phyloP scores from a whole-genome alignment of 1,140 invertebrate species.

The Trissolcus basalis region DNA sequence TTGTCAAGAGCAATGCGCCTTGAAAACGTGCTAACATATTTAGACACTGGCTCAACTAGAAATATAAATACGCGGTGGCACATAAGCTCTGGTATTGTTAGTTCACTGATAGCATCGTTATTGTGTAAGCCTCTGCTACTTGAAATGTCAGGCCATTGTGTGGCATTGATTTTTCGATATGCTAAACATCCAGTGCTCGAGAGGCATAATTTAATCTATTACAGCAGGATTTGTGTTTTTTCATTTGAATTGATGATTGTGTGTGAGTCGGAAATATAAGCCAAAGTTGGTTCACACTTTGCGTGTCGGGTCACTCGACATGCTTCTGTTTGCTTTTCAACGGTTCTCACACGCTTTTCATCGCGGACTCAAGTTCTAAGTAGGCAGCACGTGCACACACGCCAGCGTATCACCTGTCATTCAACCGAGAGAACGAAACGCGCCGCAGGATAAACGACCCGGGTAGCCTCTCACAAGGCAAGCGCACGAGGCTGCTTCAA shows the following conservation, averaged over 20 bases:
- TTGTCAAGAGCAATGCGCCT: slow-evolving; percentile 23
- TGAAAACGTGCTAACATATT: slow-evolving; percentile 45
- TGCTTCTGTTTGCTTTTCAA: slow-evolving; percentile 56
- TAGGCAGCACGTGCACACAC: slow-evolving; percentile 42
- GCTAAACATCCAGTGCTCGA: slow-evolving; percentile 21
- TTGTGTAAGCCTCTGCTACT: slow-evolving; percentile 49
- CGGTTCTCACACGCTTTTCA: slow-evolving; percentile 49
- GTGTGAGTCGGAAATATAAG: too few relatives aligned
- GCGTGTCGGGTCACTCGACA: slow-evolving; percentile 12
- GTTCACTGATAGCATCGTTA: slow-evolving; percentile 47
- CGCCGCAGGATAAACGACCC: slow-evolving; percentile 34
- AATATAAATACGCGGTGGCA: slow-evolving; percentile 28
- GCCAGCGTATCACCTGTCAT: slow-evolving; percentile 48
- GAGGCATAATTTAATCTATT: too few relatives aligned
- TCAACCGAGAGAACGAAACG: slow-evolving; percentile 24
- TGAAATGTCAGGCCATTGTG: slow-evolving; percentile 55
- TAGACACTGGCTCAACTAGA: slow-evolving; percentile 38
- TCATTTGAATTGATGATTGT: too few relatives aligned
- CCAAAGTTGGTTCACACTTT: too few relatives aligned
- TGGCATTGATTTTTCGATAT: slow-evolving; percentile 45
- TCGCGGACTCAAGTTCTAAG: slow-evolving; percentile 49
- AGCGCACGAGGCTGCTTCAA: slow-evolving; percentile 71
- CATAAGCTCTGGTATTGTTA: slow-evolving; percentile 18
- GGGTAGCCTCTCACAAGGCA: slow-evolving; percentile 61
- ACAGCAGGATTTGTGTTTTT: too few relatives aligned